A percentile compares a stretch with the other conserved stretches of the same genome.
phyloP scores from a whole-genome alignment of 2,888 invertebrate species.

The Eupithecia exiguata region DNA sequence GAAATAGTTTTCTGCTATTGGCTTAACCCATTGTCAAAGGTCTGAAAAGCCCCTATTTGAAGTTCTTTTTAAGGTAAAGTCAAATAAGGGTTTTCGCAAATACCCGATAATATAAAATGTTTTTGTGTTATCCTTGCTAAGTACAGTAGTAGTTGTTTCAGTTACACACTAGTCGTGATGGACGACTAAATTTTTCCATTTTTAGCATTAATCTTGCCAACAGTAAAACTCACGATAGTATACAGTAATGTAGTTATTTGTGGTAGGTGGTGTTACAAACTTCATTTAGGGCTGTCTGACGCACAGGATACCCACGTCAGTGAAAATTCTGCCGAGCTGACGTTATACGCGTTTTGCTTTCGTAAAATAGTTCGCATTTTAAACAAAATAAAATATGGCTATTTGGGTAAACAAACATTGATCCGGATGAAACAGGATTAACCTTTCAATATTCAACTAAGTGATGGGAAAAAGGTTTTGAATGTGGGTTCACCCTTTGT shows the following conservation, averaged over 20 bases:
- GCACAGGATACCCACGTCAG: constrained; percentile 3
- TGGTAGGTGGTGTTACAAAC: not conserved
- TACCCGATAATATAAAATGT: too few relatives aligned
- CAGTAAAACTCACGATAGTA: not conserved
- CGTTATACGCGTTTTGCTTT: constrained; percentile 3
- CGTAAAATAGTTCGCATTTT: constrained; percentile 5
- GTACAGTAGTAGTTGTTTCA: not conserved
- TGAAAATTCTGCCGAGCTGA: constrained; percentile 6
- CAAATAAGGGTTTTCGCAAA: too few relatives aligned
- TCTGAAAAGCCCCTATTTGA: too few relatives aligned
- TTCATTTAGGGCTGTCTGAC: constrained; percentile 2
- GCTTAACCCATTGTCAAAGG: too few relatives aligned
- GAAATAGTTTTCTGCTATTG: too few relatives aligned
- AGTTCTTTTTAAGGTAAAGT: too few relatives aligned
- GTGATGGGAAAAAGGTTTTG: constrained; percentile 12
- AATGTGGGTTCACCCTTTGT: constrained; percentile 15
- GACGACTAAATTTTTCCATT: not conserved
- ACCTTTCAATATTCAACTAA: constrained; percentile 16
- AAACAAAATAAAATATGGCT: constrained; percentile 10
- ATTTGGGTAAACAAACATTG: constrained; percentile 7
- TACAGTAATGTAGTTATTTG: not conserved
- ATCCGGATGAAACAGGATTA: constrained; percentile 14
- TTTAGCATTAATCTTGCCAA: not conserved
- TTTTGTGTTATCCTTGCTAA: not conserved
- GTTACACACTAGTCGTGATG: not conserved